These are phyloP conservation scores for Camponotus floridanus DNA, from an alignment of 1,140 invertebrate genomes.

Conservation along the genomic window DNA sequence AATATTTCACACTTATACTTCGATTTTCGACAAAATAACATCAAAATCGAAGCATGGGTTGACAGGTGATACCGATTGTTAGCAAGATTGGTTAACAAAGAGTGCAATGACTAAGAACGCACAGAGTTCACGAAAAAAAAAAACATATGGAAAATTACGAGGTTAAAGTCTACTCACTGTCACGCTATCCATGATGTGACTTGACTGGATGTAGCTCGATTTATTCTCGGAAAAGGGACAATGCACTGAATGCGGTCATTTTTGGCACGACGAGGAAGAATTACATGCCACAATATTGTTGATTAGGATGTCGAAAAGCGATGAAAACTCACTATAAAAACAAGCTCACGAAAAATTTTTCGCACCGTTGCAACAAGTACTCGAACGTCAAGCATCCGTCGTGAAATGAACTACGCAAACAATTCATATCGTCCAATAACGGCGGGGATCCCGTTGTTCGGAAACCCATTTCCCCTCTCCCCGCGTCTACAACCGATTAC, in stretches of 20 bases:
- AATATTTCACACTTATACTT: too few species aligned
- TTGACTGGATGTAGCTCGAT: constrained; percentile 45
- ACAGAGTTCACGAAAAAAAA: background rate
- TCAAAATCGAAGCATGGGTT: background rate
- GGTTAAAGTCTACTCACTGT: constrained; percentile 74
- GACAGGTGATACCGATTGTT: background rate
- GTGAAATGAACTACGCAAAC: background rate
- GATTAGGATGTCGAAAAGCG: background rate
- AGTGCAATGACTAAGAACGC: background rate
- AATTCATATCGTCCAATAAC: constrained; percentile 15
- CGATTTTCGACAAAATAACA: background rate
- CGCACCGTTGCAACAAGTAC: background rate
- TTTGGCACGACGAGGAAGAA: constrained; percentile 16
- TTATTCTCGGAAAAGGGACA: constrained; percentile 43
- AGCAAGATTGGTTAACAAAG: background rate
- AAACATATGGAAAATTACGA: background rate
- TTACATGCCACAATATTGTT: background rate
- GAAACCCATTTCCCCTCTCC: constrained; percentile 9
- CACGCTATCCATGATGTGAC: constrained; percentile 77
- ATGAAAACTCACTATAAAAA: background rate
- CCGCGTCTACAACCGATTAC: constrained; percentile 1
- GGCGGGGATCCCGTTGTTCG: constrained; percentile 30
- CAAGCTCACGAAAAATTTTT: background rate
- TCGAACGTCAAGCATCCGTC: background rate
- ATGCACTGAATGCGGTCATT: constrained; percentile 44